phyloP scores from a whole-genome alignment of 1,140 invertebrate species.

The Zeugodacus cucurbitae region DNA sequence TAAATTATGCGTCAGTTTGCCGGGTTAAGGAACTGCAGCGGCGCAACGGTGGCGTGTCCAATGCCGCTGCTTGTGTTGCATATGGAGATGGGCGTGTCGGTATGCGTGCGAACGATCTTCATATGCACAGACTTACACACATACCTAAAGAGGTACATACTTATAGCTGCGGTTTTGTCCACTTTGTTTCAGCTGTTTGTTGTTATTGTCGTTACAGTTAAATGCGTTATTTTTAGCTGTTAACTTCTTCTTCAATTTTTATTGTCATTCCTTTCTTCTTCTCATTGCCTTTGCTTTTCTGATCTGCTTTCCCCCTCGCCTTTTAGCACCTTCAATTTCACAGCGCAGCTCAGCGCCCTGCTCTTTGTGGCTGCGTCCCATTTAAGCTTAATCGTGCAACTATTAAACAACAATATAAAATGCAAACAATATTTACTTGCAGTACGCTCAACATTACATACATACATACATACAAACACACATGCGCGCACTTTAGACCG shows the following conservation, averaged over 20 bases:
- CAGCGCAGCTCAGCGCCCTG: neutral
- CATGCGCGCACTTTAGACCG: too few species aligned
- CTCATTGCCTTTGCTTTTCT: neutral
- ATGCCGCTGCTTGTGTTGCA: neutral
- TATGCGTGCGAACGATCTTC: neutral
- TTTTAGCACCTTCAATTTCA: neutral
- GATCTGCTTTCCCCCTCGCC: neutral
- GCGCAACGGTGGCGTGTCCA: neutral
- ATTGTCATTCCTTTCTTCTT: neutral
- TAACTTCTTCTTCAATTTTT: neutral
- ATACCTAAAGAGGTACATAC: neutral
- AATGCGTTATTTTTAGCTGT: neutral
- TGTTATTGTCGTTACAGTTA: neutral
- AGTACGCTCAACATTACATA: neutral
- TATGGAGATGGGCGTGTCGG: neutral
- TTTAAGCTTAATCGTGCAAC: neutral
- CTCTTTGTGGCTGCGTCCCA: neutral
- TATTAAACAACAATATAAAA: neutral
- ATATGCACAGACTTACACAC: neutral
- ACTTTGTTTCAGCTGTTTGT: neutral
- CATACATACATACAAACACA: neutral
- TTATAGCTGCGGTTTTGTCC: neutral
- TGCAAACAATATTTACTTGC: neutral
- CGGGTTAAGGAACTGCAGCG: neutral
- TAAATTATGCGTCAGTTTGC: slow-evolving; percentile 22